Conservation (phyloP, 2,113 vertebrate species). For the Psophia crepitans region DNA sequence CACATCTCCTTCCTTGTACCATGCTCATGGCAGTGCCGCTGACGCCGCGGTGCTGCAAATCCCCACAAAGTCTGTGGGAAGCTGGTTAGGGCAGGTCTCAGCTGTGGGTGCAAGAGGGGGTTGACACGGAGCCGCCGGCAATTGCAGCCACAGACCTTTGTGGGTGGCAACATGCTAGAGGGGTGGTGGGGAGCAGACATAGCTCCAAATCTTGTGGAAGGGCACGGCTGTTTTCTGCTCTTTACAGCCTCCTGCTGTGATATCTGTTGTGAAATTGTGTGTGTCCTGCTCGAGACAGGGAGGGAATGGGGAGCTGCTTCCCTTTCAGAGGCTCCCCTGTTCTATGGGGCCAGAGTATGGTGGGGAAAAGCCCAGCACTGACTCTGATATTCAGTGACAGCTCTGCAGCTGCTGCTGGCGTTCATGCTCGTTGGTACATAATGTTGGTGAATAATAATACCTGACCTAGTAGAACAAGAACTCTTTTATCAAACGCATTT, state of each 20-base stretch:
- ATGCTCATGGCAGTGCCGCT: fast-evolving
- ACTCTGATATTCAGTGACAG: not conserved
- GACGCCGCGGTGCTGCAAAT: not conserved
- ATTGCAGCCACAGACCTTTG: not conserved
- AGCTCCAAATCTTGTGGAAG: not conserved
- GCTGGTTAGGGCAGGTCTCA: not conserved
- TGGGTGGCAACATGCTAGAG: not conserved
- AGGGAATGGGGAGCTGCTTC: not conserved
- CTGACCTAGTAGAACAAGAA: slow-evolving; percentile 36
- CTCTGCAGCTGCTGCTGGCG: not conserved
- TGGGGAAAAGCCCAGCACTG: fast-evolving
- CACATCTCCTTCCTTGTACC: fast-evolving
- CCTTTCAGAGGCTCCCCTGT: not conserved
- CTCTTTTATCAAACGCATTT: slow-evolving; percentile 60
- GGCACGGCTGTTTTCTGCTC: not conserved
- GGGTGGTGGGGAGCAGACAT: fast-evolving
- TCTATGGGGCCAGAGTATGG: not conserved
- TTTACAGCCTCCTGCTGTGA: not conserved
- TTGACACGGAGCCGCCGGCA: not conserved
- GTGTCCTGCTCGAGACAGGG: not conserved
- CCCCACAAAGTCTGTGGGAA: fast-evolving
- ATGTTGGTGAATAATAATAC: slow-evolving; percentile 50
- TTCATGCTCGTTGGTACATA: not conserved
- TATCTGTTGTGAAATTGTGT: fast-evolving
- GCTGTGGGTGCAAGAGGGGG: not conserved